These are phyloP conservation scores for Epinotia nisella DNA, from an alignment of 2,888 invertebrate species.

Conservation along the genomic window DNA sequence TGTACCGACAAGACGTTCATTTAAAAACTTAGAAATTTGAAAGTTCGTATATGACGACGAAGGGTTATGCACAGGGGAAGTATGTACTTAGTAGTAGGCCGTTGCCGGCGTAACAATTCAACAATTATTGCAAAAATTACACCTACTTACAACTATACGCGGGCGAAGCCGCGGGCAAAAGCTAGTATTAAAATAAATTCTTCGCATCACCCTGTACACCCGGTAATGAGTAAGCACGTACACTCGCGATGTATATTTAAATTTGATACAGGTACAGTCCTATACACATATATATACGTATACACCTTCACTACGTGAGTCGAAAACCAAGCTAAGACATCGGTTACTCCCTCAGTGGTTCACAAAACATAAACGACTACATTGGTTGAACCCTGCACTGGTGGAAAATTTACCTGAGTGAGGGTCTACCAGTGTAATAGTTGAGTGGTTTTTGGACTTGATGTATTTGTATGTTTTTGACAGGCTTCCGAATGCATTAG, in stretches of 20 bases:
- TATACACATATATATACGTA: slow-evolving; percentile 20
- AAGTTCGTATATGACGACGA: no score
- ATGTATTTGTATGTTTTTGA: slow-evolving; percentile 15
- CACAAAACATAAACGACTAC: background rate
- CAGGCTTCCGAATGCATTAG: slow-evolving; percentile 17
- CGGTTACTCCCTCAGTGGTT: background rate
- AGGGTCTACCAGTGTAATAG: background rate
- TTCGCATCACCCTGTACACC: slow-evolving; percentile 59
- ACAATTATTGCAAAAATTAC: no score
- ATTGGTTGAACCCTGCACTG: background rate
- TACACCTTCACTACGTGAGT: slow-evolving; percentile 28
- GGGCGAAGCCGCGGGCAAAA: no score
- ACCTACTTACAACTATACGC: no score
- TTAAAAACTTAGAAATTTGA: no score
- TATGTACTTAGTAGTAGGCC: no score
- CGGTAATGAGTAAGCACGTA: slow-evolving; percentile 76
- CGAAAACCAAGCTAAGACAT: slow-evolving; percentile 26
- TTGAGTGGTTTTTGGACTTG: background rate
- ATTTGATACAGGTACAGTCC: slow-evolving; percentile 65
- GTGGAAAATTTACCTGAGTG: background rate
- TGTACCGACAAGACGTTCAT: no score
- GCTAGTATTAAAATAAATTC: background rate
- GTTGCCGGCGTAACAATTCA: no score
- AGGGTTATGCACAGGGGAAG: no score
- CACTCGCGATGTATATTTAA: slow-evolving; percentile 77